A percentile compares a stretch with the other conserved stretches of the same genome.
phyloP scores from a whole-genome alignment of 2,113 vertebrate species.

The Eulemur rufifrons region DNA sequence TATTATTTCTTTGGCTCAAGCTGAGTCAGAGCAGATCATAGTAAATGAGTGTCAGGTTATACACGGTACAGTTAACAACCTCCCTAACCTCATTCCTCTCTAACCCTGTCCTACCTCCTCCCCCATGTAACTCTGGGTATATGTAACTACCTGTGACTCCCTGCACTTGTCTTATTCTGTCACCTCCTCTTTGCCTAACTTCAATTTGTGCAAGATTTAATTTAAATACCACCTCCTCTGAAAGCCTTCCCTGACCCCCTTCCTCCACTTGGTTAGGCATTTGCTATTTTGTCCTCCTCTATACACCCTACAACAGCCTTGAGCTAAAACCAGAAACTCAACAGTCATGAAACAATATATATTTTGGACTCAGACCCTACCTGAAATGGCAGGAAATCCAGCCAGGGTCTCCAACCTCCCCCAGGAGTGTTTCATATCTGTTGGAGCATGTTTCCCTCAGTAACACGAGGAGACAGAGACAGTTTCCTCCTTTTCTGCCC shows the following conservation, averaged over 20 bases:
- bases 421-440: background rate
- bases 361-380: background rate
- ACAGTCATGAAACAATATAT: background rate
- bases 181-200: background rate
- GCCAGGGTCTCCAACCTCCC: background rate
- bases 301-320: background rate
- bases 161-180: background rate
- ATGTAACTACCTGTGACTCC: background rate
- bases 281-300: background rate
- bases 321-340: background rate
- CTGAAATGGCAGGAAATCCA: background rate
- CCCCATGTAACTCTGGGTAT: background rate
- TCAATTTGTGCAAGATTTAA: too few species aligned
- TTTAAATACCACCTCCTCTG: background rate
- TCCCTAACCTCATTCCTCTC: background rate
- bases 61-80: background rate
- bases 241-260: background rate
- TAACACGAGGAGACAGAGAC: background rate
- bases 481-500: background rate
- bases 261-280: background rate
- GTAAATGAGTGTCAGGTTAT: background rate
- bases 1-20: background rate
- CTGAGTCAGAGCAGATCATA: background rate
- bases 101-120: background rate
- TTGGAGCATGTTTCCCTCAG: background rate